Percentiles rank a stretch among this genome's conserved stretches.
Conservation (phyloP, 2,888 invertebrate genomes). For the Troides aeacus region DNA sequence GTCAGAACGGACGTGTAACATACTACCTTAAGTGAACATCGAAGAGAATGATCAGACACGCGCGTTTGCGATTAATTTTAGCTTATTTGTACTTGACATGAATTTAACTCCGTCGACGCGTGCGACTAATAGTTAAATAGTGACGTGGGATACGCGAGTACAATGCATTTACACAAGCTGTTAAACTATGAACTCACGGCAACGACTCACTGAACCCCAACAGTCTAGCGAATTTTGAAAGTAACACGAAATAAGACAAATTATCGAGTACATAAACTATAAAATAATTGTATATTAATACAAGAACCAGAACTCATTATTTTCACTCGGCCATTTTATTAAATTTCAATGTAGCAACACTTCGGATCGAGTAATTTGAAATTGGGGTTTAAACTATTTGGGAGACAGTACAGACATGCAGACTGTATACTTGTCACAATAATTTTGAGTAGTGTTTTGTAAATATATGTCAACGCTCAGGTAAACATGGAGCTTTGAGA, state of each 20-base stretch:
- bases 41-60: conserved; percentile 36
- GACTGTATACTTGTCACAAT: too few species aligned
- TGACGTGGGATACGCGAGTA: conserved; percentile 23
- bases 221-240: background rate
- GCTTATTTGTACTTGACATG: conserved; percentile 26
- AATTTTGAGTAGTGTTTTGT: too few species aligned
- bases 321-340: too few species aligned
- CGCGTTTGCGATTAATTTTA: conserved; percentile 17
- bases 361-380: too few species aligned
- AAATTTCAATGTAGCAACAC: too few species aligned
- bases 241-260: background rate
- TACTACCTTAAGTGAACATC: conserved; percentile 55
- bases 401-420: too few species aligned
- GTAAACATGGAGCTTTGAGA: background rate
- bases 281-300: too few species aligned
- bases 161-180: conserved; percentile 15
- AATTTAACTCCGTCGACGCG: conserved; percentile 19
- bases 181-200: conserved; percentile 29
- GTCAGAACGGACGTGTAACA: conserved; percentile 57
- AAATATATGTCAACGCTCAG: too few species aligned
- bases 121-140: conserved; percentile 16
- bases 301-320: too few species aligned
- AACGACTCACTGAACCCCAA: background rate
- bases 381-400: too few species aligned
- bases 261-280: too few species aligned